Evolutionary conservation across 2,797 vertebrate genomes (phyloP), one percentile per base, ranked within the genome.

Genomic region (Dicrostonyx torquatus): DNA sequence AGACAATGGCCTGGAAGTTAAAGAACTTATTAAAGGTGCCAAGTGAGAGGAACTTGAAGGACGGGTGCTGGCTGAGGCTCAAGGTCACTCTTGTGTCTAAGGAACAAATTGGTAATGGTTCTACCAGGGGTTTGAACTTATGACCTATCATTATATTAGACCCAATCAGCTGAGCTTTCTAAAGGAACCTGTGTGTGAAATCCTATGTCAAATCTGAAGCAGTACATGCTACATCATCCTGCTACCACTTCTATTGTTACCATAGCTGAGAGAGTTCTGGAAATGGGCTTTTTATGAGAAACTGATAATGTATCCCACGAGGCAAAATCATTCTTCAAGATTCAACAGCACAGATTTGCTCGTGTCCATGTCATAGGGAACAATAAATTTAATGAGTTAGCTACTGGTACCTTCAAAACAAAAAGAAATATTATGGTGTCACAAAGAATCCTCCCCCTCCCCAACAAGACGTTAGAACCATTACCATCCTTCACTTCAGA

Each of bases 51-150:
- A 89, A 48, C 12, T 75, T 11, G 34, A 66, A 85, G 37, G 26
- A 78, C 13, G 31, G 13, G 24, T 20, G 13, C 86, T 87, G 22
- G 15, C 34, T 82, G 50, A 29, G n/a, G 45, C 20, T 93, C 18
- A 84, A 50, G 20, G 40, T 95, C 83, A 94, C 88, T 70, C 72
- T 37, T 85, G 2, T 72, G 48, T 89, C 55, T n/a, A 86, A 37
- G 75, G 43, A 96, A 82, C 55, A 96, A 87, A 89, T 18, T 62
- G 53, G 31, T 94, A 88, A 95, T 94, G 95, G 45, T 92, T 96
- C 34, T 50, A 93, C 45, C 55, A 77, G 37, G 48, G 73, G 3
- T 68, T 92, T 97, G 82, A 93, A 86, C 72, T 11, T 31, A 89
- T 83, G 55, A 53, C 15, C 62, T 66, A 87, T 96, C 77, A 66